phyloP scores from a whole-genome alignment of 2,888 invertebrate genomes.

The Trachelus troglodyta region DNA sequence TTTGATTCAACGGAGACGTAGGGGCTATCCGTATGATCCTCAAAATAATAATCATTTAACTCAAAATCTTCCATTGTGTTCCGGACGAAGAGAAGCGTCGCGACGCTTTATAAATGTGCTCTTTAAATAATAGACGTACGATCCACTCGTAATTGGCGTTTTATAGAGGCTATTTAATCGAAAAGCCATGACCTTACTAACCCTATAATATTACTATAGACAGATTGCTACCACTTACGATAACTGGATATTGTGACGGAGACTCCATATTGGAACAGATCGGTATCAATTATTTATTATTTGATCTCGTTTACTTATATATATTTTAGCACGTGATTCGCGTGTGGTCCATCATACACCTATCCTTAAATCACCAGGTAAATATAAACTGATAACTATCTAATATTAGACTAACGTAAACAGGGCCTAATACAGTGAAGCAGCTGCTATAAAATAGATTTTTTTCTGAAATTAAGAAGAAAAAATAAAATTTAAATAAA shows the following conservation, averaged over 20 bases:
- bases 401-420: background rate
- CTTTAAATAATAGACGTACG: background rate
- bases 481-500: background rate
- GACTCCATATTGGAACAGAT: background rate
- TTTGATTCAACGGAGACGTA: background rate
- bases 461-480: background rate
- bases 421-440: background rate
- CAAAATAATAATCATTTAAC: conserved; percentile 12
- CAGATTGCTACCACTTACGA: background rate
- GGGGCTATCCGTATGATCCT: conserved; percentile 2
- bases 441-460: background rate
- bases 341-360: background rate
- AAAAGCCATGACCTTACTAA: conserved; percentile 5
- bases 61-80: conserved; percentile 15
- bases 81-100: background rate
- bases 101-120: background rate
- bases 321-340: background rate
- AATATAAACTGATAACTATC: background rate
- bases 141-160: background rate
- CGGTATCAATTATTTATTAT: conserved; percentile 13
- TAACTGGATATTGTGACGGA: background rate
- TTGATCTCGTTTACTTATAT: background rate
- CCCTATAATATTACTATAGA: background rate
- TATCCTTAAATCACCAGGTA: background rate
- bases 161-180: background rate